Evolutionary conservation across 2,888 invertebrate genomes (phyloP).

Genomic region (Pogonocherus hispidulus): DNA sequence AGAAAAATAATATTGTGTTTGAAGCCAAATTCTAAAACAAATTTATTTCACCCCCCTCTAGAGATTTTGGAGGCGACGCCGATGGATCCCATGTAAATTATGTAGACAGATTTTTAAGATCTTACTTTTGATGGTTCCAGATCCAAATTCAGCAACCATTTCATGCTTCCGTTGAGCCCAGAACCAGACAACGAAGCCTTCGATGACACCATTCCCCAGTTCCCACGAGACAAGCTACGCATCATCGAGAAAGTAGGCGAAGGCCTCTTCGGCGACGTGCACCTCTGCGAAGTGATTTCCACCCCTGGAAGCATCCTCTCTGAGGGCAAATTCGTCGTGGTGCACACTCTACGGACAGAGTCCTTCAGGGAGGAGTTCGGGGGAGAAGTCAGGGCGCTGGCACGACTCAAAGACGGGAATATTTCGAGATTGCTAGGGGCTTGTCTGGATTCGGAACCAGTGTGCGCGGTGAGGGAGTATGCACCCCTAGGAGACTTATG

Average conservation of each 20-base stretch:
- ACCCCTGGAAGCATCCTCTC: slow-evolving; percentile 22
- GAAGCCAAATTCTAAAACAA: too few relatives aligned
- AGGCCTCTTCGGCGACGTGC: slow-evolving; percentile 83
- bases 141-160: slow-evolving; percentile 64
- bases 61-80: too few relatives aligned
- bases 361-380: slow-evolving; percentile 78
- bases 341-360: slow-evolving; percentile 78
- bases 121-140: slow-evolving; percentile 54
- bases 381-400: slow-evolving; percentile 77
- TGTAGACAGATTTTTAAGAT: too few relatives aligned
- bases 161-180: slow-evolving; percentile 59
- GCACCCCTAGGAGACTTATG: slow-evolving; percentile 85
- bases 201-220: slow-evolving; percentile 72
- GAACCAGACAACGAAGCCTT: slow-evolving; percentile 71
- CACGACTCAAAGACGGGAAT: slow-evolving; percentile 79
- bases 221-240: slow-evolving; percentile 80
- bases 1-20: too few relatives aligned
- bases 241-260: slow-evolving; percentile 84
- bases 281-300: slow-evolving; percentile 75
- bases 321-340: slow-evolving; percentile 73
- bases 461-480: slow-evolving; percentile 84
- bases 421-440: slow-evolving; percentile 81
- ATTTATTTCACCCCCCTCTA: too few relatives aligned
- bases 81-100: too few relatives aligned
- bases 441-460: slow-evolving; percentile 80